Conservation (phyloP, 2,888 invertebrate species). For the Lepeophtheirus nordmannii region DNA sequence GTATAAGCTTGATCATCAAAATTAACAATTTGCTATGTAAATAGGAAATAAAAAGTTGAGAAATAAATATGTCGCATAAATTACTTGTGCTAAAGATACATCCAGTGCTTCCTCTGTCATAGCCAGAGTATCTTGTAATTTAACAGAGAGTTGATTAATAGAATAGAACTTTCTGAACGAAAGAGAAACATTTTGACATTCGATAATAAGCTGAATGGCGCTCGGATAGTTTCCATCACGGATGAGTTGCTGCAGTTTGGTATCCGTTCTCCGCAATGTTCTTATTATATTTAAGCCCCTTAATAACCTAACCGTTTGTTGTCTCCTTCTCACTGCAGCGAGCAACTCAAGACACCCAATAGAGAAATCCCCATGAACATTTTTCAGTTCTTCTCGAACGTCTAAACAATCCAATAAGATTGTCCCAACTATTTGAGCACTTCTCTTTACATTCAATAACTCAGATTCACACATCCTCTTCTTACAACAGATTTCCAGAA, state of each 20-base stretch:
- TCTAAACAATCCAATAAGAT: neutral
- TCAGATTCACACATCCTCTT: neutral
- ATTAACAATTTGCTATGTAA: conserved; percentile 32
- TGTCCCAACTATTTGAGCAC: neutral
- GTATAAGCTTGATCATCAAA: conserved; percentile 64
- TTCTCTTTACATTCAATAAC: neutral
- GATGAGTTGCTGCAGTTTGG: conserved; percentile 62
- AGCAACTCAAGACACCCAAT: neutral
- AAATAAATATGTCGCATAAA: neutral
- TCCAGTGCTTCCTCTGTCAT: conserved; percentile 83
- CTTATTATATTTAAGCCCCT: neutral
- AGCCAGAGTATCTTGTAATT: conserved; percentile 75
- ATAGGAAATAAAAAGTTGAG: neutral
- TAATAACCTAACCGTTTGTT: neutral
- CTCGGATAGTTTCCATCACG: conserved; percentile 68
- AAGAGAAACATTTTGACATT: conserved; percentile 68
- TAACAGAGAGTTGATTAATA: conserved; percentile 66
- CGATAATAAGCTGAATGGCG: conserved; percentile 72
- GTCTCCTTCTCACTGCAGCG: neutral
- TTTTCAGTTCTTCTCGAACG: neutral
- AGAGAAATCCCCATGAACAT: neutral
- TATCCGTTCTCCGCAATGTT: conserved; percentile 58
- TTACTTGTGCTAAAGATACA: conserved; percentile 59
- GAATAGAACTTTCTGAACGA: conserved; percentile 77
- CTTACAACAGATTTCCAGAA: neutral